Conservation (phyloP, 1,140 invertebrate genomes). For the Drosophila simulans region DNA sequence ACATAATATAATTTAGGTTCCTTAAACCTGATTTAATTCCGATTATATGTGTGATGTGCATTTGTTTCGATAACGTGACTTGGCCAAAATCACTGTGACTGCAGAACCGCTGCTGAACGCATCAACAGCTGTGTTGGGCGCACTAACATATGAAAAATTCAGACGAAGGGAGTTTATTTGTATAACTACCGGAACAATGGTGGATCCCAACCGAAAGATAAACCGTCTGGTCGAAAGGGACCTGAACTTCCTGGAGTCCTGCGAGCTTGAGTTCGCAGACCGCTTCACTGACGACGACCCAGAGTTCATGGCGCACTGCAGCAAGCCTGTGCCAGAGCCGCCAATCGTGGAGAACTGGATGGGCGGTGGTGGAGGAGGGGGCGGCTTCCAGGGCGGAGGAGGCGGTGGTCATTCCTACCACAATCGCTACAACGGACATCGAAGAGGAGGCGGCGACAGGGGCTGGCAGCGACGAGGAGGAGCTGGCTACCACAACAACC, state of each 20-base stretch:
- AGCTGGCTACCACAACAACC: constrained; percentile 46
- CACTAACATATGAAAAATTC: constrained; percentile 5
- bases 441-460: constrained; percentile 57
- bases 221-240: constrained; percentile 84
- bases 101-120: not conserved
- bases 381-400: constrained; percentile 14
- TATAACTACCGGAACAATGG: constrained; percentile 52
- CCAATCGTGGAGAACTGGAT: constrained; percentile 86
- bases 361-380: constrained; percentile 27
- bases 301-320: constrained; percentile 85
- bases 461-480: constrained; percentile 58
- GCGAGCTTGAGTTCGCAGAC: constrained; percentile 85
- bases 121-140: not conserved
- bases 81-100: not conserved
- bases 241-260: constrained; percentile 85
- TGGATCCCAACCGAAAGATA: constrained; percentile 84
- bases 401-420: constrained; percentile 34
- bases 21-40: too few species aligned
- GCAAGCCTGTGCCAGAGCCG: constrained; percentile 76
- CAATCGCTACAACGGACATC: constrained; percentile 61
- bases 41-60: too few species aligned
- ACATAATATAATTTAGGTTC: too few species aligned
- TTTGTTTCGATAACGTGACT: not conserved
- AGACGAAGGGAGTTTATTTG: constrained; percentile 5
- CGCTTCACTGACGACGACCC: constrained; percentile 86